A percentile compares a stretch with the other conserved stretches of the same genome.
phyloP scores from a whole-genome alignment of 2,888 invertebrate species.

The Parnassius orleans region DNA sequence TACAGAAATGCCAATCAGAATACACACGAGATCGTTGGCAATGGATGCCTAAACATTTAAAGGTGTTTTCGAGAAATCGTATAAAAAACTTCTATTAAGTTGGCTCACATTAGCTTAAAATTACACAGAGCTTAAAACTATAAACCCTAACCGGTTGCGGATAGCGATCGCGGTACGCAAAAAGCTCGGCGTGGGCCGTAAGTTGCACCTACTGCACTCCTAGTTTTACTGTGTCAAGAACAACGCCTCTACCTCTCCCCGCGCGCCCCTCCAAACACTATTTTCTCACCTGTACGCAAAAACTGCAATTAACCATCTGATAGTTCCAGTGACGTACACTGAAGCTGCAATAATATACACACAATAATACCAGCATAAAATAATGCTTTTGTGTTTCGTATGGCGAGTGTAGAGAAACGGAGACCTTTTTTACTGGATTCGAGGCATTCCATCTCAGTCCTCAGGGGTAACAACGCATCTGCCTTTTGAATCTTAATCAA shows the following conservation, averaged over 20 bases:
- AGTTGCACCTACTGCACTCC: slow-evolving; percentile 76
- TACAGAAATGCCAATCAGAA: slow-evolving; percentile 1
- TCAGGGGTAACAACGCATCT: no score
- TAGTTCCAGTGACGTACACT: not conserved
- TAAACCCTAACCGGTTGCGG: slow-evolving; percentile 48
- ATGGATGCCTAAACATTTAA: slow-evolving; percentile 15
- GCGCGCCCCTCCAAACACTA: slow-evolving; percentile 37
- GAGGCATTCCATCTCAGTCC: no score
- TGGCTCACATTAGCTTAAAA: slow-evolving; percentile 19
- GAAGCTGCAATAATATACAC: not conserved
- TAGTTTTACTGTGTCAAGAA: slow-evolving; percentile 81
- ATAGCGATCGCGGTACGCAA: slow-evolving; percentile 60
- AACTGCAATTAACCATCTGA: slow-evolving; percentile 27
- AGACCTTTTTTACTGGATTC: no score
- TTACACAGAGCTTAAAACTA: slow-evolving; percentile 25
- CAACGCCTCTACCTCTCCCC: slow-evolving; percentile 70
- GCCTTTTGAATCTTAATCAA: no score
- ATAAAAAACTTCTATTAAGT: slow-evolving; percentile 8
- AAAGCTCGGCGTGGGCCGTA: slow-evolving; percentile 75
- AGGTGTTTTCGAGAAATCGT: not conserved
- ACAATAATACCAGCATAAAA: no score
- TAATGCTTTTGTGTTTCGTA: no score
- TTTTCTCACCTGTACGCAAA: slow-evolving; percentile 42
- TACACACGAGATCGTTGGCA: slow-evolving; percentile 9
- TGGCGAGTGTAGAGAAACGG: no score